Conservation (phyloP, 2,113 vertebrate genomes). For the Tinamus guttatus region DNA sequence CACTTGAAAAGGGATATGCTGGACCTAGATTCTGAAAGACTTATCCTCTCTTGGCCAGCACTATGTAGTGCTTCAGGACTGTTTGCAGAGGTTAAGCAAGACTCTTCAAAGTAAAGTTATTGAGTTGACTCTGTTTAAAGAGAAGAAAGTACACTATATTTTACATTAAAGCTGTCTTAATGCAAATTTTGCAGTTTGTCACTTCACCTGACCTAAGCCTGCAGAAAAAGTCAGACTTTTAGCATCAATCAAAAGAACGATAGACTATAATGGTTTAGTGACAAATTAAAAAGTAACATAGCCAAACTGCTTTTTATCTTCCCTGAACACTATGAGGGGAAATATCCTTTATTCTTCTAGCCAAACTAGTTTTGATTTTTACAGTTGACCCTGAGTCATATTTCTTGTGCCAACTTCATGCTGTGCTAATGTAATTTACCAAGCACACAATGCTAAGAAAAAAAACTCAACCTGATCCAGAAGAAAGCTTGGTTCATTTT, state of each 20-base stretch:
- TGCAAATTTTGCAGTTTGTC: not conserved
- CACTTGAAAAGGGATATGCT: not conserved
- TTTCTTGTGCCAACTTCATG: slow-evolving; percentile 28
- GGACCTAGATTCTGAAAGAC: not conserved
- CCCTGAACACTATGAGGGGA: not conserved
- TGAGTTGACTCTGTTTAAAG: not conserved
- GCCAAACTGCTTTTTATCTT: not conserved
- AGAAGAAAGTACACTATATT: not conserved
- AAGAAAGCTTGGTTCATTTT: not conserved
- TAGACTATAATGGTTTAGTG: not conserved
- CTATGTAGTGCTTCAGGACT: not conserved
- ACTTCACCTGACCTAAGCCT: not conserved
- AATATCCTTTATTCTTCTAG: slow-evolving; percentile 10
- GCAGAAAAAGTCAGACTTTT: not conserved
- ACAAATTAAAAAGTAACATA: not conserved
- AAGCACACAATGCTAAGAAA: not conserved
- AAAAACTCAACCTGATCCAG: not conserved
- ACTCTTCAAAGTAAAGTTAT: not conserved
- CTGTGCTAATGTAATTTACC: slow-evolving; percentile 39
- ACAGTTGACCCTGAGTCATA: not conserved
- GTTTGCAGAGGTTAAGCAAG: not conserved
- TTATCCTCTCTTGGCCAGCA: not conserved
- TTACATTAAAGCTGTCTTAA: not conserved
- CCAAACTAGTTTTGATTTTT: slow-evolving; percentile 12
- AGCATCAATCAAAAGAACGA: not conserved